A percentile compares a stretch with the other conserved stretches of the same genome.
Evolutionary conservation across 2,113 vertebrate species (phyloP).

Genomic region (Petaurus breviceps): DNA sequence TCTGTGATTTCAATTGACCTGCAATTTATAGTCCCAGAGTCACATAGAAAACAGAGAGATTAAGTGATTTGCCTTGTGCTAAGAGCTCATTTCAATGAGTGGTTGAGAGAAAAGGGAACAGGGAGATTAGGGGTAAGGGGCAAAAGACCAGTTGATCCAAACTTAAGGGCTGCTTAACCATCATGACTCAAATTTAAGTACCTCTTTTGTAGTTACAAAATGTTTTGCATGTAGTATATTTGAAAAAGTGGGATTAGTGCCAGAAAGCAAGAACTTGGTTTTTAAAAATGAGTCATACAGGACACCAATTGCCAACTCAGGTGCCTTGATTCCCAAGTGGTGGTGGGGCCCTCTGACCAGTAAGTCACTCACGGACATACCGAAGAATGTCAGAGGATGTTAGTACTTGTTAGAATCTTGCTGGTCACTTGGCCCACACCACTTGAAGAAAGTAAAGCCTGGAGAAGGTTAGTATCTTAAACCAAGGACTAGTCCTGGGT

Average conservation of each 20-base stretch:
- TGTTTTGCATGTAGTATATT: neutral
- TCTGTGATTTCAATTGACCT: neutral
- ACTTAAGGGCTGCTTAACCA: neutral
- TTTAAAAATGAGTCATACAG: neutral
- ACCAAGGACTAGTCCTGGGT: neutral
- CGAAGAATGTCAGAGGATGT: neutral
- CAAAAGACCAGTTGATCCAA: neutral
- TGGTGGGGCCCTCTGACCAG: neutral
- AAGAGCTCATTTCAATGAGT: neutral
- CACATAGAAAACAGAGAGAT: too few species aligned
- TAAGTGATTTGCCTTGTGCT: too few species aligned
- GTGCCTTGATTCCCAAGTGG: neutral
- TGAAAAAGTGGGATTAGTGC: neutral
- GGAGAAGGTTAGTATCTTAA: neutral
- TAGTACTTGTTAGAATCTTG: accelerated
- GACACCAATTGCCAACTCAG: neutral
- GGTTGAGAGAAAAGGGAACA: neutral
- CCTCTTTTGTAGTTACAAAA: neutral
- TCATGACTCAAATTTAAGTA: neutral
- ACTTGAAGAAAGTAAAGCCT: neutral
- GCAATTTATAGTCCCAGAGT: too few species aligned
- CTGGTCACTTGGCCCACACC: too few species aligned
- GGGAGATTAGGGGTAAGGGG: neutral
- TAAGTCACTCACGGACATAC: neutral
- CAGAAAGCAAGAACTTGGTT: neutral